These are phyloP conservation scores for Willisornis vidua DNA, from an alignment of 2,113 vertebrate genomes.

Conservation along the genomic window DNA sequence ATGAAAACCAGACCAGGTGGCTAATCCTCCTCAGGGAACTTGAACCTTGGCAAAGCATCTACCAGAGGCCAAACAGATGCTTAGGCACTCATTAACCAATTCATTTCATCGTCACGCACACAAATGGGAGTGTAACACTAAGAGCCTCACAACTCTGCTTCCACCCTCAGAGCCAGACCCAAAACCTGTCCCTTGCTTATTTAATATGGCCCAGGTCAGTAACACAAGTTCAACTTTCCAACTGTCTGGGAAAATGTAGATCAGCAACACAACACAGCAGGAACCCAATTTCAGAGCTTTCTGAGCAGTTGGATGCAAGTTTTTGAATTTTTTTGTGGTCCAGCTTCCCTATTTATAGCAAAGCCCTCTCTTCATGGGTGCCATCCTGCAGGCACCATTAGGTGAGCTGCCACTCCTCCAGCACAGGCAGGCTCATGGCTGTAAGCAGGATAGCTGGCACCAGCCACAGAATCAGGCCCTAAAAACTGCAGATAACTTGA, in stretches of 20 bases:
- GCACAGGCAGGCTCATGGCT: not conserved
- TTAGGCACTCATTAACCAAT: slow-evolving; percentile 64
- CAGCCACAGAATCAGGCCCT: not conserved
- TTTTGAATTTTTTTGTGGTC: not conserved
- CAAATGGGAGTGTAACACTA: slow-evolving; percentile 16
- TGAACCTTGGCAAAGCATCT: slow-evolving; percentile 61
- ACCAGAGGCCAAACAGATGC: slow-evolving; percentile 65
- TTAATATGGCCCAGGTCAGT: not conserved
- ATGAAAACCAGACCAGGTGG: slow-evolving; percentile 66
- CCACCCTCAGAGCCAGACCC: not conserved
- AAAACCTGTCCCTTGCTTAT: not conserved
- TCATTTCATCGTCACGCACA: slow-evolving; percentile 50
- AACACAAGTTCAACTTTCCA: not conserved
- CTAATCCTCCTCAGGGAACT: slow-evolving; percentile 69
- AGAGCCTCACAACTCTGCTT: not conserved
- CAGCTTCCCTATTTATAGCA: not conserved
- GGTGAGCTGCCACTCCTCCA: not conserved
- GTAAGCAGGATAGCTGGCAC: not conserved
- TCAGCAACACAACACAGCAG: not conserved
- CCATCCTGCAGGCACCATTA: not conserved
- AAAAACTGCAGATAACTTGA: not conserved
- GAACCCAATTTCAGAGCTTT: not conserved
- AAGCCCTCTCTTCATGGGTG: not conserved
- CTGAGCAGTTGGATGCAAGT: not conserved
- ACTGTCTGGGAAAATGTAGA: not conserved